A percentile compares a stretch with the other conserved stretches of the same genome.
Conservation (phyloP, 1,140 invertebrate species). For the Stegodyphus mimosarum region DNA sequence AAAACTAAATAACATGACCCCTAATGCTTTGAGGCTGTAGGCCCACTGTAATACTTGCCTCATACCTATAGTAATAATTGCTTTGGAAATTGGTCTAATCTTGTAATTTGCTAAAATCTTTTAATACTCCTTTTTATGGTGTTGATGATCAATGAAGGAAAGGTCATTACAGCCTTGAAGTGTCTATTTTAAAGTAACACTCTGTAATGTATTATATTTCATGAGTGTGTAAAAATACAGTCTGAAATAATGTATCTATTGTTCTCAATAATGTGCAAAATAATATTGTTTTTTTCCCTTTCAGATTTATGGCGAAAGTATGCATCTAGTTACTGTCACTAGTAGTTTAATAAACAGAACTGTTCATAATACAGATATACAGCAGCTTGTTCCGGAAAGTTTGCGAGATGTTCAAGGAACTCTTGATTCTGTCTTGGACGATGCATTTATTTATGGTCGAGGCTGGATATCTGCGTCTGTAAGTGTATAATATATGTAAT, state of each 20-base stretch:
- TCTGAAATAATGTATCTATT: background rate
- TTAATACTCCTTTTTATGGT: no score
- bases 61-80: no score
- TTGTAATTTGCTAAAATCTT: no score
- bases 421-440: slow-evolving; percentile 87
- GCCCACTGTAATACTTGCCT: no score
- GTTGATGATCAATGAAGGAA: no score
- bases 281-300: slow-evolving; percentile 48
- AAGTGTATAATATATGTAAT: slow-evolving; percentile 64
- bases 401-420: slow-evolving; percentile 71
- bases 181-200: no score
- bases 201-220: no score
- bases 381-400: slow-evolving; percentile 77
- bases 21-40: no score
- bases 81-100: no score
- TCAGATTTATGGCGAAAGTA: slow-evolving; percentile 93
- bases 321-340: slow-evolving; percentile 89
- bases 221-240: no score
- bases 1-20: no score
- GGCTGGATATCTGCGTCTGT: slow-evolving; percentile 85
- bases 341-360: slow-evolving; percentile 91
- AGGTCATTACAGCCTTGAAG: no score
- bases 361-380: slow-evolving; percentile 86
- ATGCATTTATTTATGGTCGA: slow-evolving; percentile 90
- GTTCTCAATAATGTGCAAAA: background rate